Conservation (phyloP, 2,113 vertebrate genomes). For the Pelusios castaneus region DNA sequence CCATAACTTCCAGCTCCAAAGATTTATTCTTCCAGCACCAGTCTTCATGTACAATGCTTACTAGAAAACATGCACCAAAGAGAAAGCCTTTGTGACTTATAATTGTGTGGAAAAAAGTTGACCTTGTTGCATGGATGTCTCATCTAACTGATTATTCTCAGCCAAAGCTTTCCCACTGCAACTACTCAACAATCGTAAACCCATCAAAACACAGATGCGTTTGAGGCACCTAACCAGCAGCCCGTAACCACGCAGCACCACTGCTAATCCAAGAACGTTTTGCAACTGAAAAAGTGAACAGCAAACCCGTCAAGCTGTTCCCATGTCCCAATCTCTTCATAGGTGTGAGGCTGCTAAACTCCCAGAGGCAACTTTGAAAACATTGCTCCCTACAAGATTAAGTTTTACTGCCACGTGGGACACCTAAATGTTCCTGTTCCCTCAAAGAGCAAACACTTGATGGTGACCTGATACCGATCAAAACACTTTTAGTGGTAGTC, state of each 20-base stretch:
- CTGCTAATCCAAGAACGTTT: background rate
- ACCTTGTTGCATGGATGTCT: background rate
- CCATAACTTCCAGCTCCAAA: conserved; percentile 91
- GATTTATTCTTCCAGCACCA: conserved; percentile 99
- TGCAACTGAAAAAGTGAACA: background rate
- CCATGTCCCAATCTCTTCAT: background rate
- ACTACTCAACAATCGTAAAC: background rate
- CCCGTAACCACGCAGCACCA: background rate
- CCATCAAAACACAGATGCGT: background rate
- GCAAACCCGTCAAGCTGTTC: background rate
- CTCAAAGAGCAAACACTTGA: background rate
- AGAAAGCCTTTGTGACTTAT: background rate
- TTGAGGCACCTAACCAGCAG: background rate
- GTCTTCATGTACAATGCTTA: conserved; percentile 92
- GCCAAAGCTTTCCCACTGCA: background rate
- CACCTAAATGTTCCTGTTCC: background rate
- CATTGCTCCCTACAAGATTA: background rate
- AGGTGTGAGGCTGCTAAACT: background rate
- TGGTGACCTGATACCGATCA: background rate
- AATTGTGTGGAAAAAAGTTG: background rate
- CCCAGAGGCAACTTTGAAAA: background rate
- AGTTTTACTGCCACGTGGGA: background rate
- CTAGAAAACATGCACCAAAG: conserved; percentile 67
- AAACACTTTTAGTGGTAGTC: background rate
- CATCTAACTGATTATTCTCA: background rate